Percentiles rank a stretch among this genome's conserved stretches.
Conservation (phyloP, 2,113 vertebrate species). For the Notarius quadriscutis region DNA sequence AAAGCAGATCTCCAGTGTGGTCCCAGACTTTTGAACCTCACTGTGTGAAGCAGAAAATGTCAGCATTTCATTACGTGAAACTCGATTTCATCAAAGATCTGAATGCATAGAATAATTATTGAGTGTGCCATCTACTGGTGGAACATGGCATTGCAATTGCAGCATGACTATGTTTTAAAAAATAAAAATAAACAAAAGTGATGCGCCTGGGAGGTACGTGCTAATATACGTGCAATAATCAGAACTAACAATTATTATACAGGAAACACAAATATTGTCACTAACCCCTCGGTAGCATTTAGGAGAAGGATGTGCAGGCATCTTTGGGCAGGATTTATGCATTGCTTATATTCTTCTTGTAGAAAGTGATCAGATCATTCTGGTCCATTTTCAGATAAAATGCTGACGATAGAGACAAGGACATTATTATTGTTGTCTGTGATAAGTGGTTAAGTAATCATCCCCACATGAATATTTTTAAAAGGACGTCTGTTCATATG, state of each 20-base stretch:
- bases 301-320: background rate
- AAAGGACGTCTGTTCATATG: background rate
- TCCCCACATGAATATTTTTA: background rate
- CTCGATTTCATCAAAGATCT: background rate
- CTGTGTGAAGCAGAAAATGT: slow-evolving; percentile 2
- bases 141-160: background rate
- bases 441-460: background rate
- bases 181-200: background rate
- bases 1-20: too few species aligned
- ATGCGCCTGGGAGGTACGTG: too few species aligned
- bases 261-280: background rate
- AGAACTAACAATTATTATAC: background rate
- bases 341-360: background rate
- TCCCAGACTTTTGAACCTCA: too few species aligned
- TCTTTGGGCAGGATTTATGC: background rate
- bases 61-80: slow-evolving; percentile 23
- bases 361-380: background rate
- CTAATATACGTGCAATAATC: background rate
- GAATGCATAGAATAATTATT: background rate
- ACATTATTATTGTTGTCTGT: background rate
- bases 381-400: background rate
- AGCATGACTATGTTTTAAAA: background rate
- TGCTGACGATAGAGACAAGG: background rate
- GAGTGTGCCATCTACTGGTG: slow-evolving; percentile 42
- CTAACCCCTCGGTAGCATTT: background rate